phyloP scores from a whole-genome alignment of 2,888 invertebrate species.

The Xestoiulus laeticollis region DNA sequence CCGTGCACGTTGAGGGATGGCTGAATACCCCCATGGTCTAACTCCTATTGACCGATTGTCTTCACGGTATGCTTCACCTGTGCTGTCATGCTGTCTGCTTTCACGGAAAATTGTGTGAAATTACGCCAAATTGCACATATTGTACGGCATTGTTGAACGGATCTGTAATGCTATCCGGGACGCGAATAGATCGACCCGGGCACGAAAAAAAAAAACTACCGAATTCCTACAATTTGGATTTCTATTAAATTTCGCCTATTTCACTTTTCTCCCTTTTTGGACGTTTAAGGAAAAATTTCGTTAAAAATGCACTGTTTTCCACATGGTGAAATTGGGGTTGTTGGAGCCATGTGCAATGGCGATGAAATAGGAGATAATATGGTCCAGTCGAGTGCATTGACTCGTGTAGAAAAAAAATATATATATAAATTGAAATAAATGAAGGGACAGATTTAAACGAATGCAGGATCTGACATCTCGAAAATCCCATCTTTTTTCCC shows the following conservation, averaged over 20 bases:
- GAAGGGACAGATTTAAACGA: neutral
- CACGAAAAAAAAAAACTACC: slow-evolving; percentile 4
- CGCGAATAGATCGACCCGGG: neutral
- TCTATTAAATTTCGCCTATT: slow-evolving; percentile 39
- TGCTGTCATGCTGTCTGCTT: slow-evolving; percentile 47
- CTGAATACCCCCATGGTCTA: slow-evolving; percentile 44
- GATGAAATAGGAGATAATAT: slow-evolving; percentile 23
- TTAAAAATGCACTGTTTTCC: neutral
- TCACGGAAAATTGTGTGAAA: slow-evolving; percentile 50
- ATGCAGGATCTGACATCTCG: neutral
- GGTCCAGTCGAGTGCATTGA: slow-evolving; percentile 13
- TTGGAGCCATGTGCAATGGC: neutral
- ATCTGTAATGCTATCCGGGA: slow-evolving; percentile 49
- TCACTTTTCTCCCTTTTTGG: neutral
- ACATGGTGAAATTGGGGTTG: slow-evolving; percentile 32
- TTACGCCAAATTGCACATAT: slow-evolving; percentile 52
- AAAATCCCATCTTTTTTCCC: neutral
- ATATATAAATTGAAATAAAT: slow-evolving; percentile 36
- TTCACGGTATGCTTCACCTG: slow-evolving; percentile 51
- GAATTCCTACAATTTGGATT: slow-evolving; percentile 36
- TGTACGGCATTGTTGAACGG: slow-evolving; percentile 46
- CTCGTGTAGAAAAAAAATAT: neutral
- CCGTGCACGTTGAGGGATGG: slow-evolving; percentile 30
- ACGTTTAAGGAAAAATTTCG: slow-evolving; percentile 38
- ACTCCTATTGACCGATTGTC: slow-evolving; percentile 50